These are phyloP conservation scores for Pachydiplax longipennis DNA, from an alignment of 2,888 invertebrate species.

Conservation along the genomic window DNA sequence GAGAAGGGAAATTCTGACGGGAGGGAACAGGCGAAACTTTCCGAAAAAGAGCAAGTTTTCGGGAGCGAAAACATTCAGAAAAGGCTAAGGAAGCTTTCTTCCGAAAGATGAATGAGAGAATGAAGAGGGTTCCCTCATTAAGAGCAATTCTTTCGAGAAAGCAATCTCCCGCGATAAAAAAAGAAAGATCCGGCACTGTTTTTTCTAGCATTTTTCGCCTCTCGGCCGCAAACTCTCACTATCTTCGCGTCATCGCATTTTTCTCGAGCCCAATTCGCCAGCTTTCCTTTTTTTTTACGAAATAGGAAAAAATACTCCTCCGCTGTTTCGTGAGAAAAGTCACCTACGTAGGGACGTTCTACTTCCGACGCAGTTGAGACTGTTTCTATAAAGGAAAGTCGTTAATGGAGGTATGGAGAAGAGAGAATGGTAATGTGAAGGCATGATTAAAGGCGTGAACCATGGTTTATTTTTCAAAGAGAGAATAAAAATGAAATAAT, in stretches of 20 bases:
- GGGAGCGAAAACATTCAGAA: not conserved
- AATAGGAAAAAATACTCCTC: too few species aligned
- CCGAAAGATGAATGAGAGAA: not conserved
- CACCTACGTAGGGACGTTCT: too few species aligned
- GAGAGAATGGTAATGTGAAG: too few species aligned
- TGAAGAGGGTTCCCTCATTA: not conserved
- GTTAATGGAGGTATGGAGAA: too few species aligned
- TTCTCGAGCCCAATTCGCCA: not conserved
- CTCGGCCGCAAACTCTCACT: not conserved
- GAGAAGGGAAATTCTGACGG: not conserved
- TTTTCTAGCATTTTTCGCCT: not conserved
- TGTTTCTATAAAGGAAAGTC: too few species aligned
- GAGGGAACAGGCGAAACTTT: not conserved
- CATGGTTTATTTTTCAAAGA: too few species aligned
- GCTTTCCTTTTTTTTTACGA: too few species aligned
- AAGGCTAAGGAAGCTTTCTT: not conserved
- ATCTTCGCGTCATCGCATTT: not conserved
- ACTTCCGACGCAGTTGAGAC: too few species aligned
- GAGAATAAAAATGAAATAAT: too few species aligned
- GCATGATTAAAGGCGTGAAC: too few species aligned
- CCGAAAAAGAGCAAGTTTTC: not conserved
- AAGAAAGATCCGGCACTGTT: not conserved
- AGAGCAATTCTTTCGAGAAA: not conserved
- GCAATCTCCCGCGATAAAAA: not conserved
- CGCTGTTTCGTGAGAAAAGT: too few species aligned